Evolutionary conservation across 2,797 vertebrate species (phyloP).

Genomic region (Bovichtus variegatus): DNA sequence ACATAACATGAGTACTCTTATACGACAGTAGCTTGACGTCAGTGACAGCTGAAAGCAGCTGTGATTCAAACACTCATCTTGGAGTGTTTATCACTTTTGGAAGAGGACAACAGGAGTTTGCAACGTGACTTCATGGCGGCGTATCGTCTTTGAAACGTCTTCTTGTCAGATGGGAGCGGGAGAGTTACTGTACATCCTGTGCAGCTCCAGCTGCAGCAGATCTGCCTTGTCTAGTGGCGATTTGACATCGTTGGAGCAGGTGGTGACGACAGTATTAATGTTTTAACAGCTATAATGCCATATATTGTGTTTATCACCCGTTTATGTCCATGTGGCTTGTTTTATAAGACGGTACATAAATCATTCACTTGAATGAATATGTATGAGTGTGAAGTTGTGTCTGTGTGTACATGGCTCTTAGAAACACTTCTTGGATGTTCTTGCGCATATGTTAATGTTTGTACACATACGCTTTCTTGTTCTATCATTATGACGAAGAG

Average conservation of each 20-base stretch:
- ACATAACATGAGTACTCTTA: background rate
- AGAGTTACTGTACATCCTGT: background rate
- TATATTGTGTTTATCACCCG: background rate
- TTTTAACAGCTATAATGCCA: background rate
- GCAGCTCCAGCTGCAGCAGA: background rate
- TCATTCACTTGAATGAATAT: slow-evolving; percentile 16
- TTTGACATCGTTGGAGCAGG: background rate
- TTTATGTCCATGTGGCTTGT: background rate
- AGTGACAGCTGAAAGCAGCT: background rate
- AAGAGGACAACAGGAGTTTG: background rate
- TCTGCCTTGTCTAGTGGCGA: background rate
- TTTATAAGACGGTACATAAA: background rate
- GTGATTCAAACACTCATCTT: background rate
- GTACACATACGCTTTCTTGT: background rate
- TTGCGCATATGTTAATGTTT: background rate
- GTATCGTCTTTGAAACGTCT: background rate
- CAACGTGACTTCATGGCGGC: background rate
- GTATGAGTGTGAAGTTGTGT: background rate
- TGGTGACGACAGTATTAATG: background rate
- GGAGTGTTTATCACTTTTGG: background rate
- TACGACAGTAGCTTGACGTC: background rate
- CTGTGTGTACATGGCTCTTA: background rate
- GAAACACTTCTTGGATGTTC: background rate
- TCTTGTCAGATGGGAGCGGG: background rate
- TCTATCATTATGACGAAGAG: background rate